Conservation (phyloP, 2,797 vertebrate species). For the Megalops cyprinoides region DNA sequence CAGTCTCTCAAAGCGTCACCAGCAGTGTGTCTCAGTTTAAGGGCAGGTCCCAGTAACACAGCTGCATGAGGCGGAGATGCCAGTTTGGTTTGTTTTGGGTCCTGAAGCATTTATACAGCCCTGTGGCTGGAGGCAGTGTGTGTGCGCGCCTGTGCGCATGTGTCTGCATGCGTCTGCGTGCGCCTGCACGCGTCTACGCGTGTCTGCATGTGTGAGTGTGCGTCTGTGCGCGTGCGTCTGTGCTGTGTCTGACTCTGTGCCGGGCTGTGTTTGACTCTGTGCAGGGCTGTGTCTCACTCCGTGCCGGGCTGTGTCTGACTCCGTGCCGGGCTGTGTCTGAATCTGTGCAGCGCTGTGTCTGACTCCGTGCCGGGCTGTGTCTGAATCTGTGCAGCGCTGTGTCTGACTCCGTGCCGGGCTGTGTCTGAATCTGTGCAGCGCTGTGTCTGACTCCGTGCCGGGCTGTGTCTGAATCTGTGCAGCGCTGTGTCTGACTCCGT, state of each 20-base stretch:
- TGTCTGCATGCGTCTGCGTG: constrained; percentile 17
- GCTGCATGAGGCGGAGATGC: neutral
- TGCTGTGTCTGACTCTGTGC: no score
- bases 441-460: no score
- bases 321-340: no score
- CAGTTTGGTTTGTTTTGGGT: neutral
- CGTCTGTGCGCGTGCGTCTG: neutral
- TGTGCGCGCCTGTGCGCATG: constrained; percentile 23
- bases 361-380: no score
- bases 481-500: no score
- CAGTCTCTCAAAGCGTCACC: neutral
- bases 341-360: no score
- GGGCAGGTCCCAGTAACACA: neutral
- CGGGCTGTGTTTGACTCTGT: no score
- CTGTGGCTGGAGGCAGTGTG: constrained; percentile 21
- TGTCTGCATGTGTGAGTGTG: neutral
- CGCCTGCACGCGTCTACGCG: constrained; percentile 16
- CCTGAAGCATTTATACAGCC: neutral
- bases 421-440: no score
- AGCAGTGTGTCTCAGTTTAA: neutral
- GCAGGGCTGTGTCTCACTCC: neutral
- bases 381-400: no score
- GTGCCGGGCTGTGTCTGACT: no score
- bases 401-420: no score
- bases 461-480: no score